Evolutionary conservation across 2,797 vertebrate species (phyloP).

Genomic region (Odontamblyopus lacepedii): DNA sequence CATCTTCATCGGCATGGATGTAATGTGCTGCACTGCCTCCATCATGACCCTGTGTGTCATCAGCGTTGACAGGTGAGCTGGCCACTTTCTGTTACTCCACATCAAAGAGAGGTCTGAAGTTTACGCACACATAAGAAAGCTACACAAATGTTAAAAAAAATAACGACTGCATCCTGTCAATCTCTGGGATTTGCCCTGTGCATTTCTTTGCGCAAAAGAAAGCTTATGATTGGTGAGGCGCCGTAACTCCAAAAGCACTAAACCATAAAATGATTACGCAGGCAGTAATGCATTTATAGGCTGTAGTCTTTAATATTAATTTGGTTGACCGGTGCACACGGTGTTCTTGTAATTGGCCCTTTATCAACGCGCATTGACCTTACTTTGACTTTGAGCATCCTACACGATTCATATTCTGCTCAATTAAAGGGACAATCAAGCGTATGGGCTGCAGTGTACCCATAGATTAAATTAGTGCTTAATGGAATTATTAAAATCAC

Average conservation of each 20-base stretch:
- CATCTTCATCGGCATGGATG: conserved; percentile 85
- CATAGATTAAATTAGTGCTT: background rate
- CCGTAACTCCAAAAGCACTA: conserved; percentile 14
- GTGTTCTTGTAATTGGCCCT: conserved; percentile 15
- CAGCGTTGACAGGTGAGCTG: conserved; percentile 83
- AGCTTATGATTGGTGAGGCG: background rate
- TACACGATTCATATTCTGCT: conserved; percentile 16
- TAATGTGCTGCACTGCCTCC: conserved; percentile 85
- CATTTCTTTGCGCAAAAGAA: too few species aligned
- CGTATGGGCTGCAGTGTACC: too few species aligned
- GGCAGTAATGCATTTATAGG: conserved; percentile 32
- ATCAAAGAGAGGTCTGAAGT: background rate
- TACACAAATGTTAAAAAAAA: background rate
- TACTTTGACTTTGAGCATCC: conserved; percentile 13
- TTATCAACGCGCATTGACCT: conserved; percentile 20
- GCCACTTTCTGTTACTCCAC: background rate
- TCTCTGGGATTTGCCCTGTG: background rate
- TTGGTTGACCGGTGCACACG: conserved; percentile 15
- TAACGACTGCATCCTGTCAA: background rate
- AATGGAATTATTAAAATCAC: background rate
- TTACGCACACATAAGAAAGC: conserved; percentile 30
- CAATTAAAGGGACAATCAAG: background rate
- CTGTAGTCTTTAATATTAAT: conserved; percentile 21
- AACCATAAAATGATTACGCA: conserved; percentile 28
- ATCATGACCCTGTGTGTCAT: conserved; percentile 86